Evolutionary conservation across 2,113 vertebrate genomes (phyloP), one percentile per base, ranked within the genome.

Genomic region (Corythornis vintsioides): DNA sequence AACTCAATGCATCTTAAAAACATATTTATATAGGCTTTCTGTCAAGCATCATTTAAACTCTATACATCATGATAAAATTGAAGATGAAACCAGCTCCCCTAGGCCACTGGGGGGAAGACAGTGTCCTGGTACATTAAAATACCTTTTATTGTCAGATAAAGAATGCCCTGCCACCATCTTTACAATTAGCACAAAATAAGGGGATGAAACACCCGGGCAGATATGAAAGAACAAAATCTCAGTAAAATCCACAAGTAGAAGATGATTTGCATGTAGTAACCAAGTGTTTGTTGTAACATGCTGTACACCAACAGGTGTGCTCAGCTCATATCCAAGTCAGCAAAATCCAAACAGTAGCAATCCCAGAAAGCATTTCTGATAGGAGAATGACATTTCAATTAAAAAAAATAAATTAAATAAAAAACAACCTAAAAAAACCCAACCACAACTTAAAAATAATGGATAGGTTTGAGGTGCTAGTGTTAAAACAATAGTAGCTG

Each of bases 21-120:
- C 6, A 4, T 53, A 87, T 79, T 91, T 91, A 76, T 65, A 76
- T 42, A 92, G 87, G 84, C 53, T 87, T 73, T 90, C 81, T 70
- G 71, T 87, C 93, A 87, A 79, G 71, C 84, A 65, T 40, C 65
- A 65, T 38, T 93, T 94, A 94, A 93, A 93, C 16, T 14, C 31
- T 40, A 50, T 84, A 67, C 2, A 57, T 90, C 84, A 84, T 26
- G 66, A 79, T 89, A 89, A 94, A 89, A 72, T 66, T 15, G 63
- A 71, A 75, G 73, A 87, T 35, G 26, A 87, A 91, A 76, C 24
- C 42, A 82, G 29, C 47, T 93, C 66, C 72, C 59, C 63, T 53
- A 81, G 45, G 77, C 45, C 63, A 48, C 56, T 82, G 45, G 7
- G 60, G 31, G 48, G 29, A 79, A 84, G 45, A 55, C 6, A 35